A percentile compares a stretch with the other conserved stretches of the same genome.
Conservation (phyloP, 2,888 invertebrate genomes). For the Caenorhabditis doughertyi region DNA sequence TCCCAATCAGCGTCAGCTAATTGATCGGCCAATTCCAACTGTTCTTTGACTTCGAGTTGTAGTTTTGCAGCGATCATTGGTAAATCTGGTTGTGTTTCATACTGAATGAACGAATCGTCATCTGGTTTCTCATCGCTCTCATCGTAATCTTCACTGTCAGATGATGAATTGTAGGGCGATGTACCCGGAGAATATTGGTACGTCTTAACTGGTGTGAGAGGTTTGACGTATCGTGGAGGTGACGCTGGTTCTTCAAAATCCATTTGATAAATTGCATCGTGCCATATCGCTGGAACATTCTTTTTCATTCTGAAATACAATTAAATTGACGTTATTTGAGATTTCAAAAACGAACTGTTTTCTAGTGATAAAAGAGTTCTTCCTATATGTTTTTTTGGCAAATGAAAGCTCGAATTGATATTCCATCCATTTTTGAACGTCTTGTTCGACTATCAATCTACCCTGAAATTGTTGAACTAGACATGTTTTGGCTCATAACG, state of each 20-base stretch:
- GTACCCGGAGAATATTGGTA: background rate
- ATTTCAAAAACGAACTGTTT: slow-evolving; percentile 1
- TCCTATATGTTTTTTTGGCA: slow-evolving; percentile 6
- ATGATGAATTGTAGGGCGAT: slow-evolving; percentile 38
- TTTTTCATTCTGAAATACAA: slow-evolving; percentile 27
- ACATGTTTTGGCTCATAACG: no score
- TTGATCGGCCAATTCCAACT: background rate
- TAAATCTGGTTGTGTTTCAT: slow-evolving; percentile 10
- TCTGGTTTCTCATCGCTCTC: background rate
- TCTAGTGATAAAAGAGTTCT: slow-evolving; percentile 6
- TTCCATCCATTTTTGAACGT: slow-evolving; percentile 53
- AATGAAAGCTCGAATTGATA: slow-evolving; percentile 42
- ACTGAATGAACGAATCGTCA: background rate
- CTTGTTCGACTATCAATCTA: slow-evolving; percentile 39
- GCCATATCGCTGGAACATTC: background rate
- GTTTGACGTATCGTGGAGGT: slow-evolving; percentile 4
- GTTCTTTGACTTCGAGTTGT: background rate
- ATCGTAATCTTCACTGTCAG: slow-evolving; percentile 39
- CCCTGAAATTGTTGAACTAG: slow-evolving; percentile 37
- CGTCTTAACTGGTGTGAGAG: background rate
- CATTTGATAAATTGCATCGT: background rate
- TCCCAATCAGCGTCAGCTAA: slow-evolving; percentile 39
- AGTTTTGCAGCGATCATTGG: slow-evolving; percentile 12
- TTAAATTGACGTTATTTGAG: background rate
- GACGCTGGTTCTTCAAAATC: background rate